Conservation (phyloP, 2,888 invertebrate species). For the Temnothorax ravouxi region DNA sequence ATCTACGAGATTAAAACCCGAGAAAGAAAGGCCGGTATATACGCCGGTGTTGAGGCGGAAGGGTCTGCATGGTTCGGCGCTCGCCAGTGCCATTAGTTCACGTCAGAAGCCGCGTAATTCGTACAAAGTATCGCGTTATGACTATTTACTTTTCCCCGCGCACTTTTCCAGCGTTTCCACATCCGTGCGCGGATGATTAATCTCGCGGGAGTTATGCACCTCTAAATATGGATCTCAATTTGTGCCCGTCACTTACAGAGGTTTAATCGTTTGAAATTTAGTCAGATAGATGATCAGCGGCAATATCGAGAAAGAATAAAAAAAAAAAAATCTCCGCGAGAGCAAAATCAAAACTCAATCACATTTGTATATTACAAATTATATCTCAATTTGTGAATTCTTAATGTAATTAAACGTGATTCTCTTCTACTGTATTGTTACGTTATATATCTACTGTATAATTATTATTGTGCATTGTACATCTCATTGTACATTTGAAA, state of each 20-base stretch:
- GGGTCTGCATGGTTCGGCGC: conserved; percentile 57
- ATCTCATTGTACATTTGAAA: background rate
- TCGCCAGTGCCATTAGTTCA: conserved; percentile 62
- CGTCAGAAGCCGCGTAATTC: conserved; percentile 63
- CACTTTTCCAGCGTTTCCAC: conserved; percentile 53
- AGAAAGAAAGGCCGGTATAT: conserved; percentile 54
- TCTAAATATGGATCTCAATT: conserved; percentile 66
- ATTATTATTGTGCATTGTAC: background rate
- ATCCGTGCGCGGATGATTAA: conserved; percentile 57
- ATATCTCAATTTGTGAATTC: background rate
- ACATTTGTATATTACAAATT: background rate
- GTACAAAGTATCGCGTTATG: conserved; percentile 70
- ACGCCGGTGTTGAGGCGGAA: conserved; percentile 57
- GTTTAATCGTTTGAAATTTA: conserved; percentile 53
- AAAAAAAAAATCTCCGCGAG: background rate
- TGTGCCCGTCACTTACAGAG: conserved; percentile 66
- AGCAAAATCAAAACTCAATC: background rate
- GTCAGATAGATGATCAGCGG: conserved; percentile 49
- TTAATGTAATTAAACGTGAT: background rate
- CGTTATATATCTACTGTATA: too few species aligned
- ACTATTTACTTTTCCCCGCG: conserved; percentile 66
- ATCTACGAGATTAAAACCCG: conserved; percentile 58
- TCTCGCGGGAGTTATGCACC: conserved; percentile 47
- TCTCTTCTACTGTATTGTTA: background rate
- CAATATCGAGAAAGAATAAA: conserved; percentile 19